Evolutionary conservation across 2,888 invertebrate genomes (phyloP), one percentile per base, ranked within the genome.

Genomic region (Tipula confusa): DNA sequence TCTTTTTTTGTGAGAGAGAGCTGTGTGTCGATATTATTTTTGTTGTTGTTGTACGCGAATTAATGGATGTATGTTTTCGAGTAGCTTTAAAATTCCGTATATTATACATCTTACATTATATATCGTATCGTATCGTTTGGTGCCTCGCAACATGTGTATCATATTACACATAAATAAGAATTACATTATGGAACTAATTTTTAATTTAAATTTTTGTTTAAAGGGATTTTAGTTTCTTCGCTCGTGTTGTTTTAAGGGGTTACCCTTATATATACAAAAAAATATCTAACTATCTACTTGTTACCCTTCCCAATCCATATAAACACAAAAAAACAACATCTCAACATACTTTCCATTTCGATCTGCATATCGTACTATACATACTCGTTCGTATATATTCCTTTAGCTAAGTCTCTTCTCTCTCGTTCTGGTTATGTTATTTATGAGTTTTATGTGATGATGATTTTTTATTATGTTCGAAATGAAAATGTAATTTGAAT

Each of bases 131-230:
- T 38, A 64, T 24, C 64, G 64, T 64, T 64, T 64, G 64, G 64
- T 64, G 64, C 24, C 64, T 64, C 64, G 64, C 64, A 64, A 64
- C 64, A 64, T 64, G 64, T 64, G 64, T 64, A 64, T 64, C 64
- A 24, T 24, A 64, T 64, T 64, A 64, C 64, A 64, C 64, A 64
- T 64, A 64, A 64, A 64, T 64, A 64, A 64, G 64, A 64, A 64
- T 64, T 64, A 64, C 64, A 64, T 64, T 64, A 64, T 64, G 64
- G 64, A 64, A 64, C 64, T 64, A 64, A 64, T 64, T 64, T 64
- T 64, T 64, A 64, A 64, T 64, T 64, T 64, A 64, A 64, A 64
- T 64, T 64, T 64, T 24, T 64, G 1, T 18, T 64, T 6, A 24
- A 64, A 64, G 64, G 64, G 64, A 64, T 64, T 64, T 64, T 24